A percentile compares a stretch with the other conserved stretches of the same genome.
Conservation (phyloP, 1,140 invertebrate genomes). For the Pogonomyrmex barbatus region DNA sequence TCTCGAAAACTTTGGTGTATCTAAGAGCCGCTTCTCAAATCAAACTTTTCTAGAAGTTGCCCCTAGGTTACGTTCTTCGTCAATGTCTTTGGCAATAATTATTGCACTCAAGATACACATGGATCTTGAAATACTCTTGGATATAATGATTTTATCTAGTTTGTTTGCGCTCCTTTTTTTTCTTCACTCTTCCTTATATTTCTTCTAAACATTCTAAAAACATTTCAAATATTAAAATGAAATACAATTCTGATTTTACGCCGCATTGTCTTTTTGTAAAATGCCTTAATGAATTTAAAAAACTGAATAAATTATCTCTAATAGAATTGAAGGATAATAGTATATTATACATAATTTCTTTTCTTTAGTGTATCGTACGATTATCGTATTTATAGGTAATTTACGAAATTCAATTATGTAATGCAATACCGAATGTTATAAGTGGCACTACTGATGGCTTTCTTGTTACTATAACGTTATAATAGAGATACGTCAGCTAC, state of each 20-base stretch:
- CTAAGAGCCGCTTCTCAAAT: constrained; percentile 51
- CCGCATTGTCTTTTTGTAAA: neutral
- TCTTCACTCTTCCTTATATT: neutral
- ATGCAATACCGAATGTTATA: neutral
- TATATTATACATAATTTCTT: neutral
- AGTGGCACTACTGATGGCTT: neutral
- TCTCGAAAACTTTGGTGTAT: constrained; percentile 30
- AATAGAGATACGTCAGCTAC: constrained; percentile 38
- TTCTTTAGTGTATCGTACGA: neutral
- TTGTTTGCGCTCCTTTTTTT: constrained; percentile 15
- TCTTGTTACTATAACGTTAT: constrained; percentile 30
- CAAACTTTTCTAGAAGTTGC: constrained; percentile 54
- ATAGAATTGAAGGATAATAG: neutral
- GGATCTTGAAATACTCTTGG: constrained; percentile 9
- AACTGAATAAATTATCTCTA: neutral
- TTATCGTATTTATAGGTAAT: constrained; percentile 41
- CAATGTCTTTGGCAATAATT: constrained; percentile 43
- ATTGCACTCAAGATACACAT: constrained; percentile 41
- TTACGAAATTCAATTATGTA: constrained; percentile 26
- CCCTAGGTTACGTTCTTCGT: constrained; percentile 18
- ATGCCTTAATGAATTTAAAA: neutral
- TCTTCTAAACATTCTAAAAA: neutral
- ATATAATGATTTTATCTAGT: constrained; percentile 20
- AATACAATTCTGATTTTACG: too few species aligned
- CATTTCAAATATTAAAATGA: neutral